A percentile compares a stretch with the other conserved stretches of the same genome.
These are phyloP conservation scores for Boulengeromyrus knoepffleri DNA, from an alignment of 2,113 vertebrate genomes.

Conservation along the genomic window DNA sequence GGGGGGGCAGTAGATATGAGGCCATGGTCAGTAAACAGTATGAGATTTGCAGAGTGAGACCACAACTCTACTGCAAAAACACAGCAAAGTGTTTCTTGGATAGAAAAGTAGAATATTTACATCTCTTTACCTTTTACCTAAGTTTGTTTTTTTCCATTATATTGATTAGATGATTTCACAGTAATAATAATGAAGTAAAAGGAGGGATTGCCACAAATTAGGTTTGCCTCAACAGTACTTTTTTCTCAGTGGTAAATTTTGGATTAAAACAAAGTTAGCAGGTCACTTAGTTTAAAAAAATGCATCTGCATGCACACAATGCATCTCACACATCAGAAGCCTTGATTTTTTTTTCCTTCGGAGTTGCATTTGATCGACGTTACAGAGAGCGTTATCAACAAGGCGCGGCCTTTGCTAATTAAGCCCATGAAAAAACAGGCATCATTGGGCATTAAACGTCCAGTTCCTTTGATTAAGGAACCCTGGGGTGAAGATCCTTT, in stretches of 20 bases:
- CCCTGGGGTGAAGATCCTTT: conserved; percentile 1
- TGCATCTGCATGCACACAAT: neutral
- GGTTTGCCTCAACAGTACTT: neutral
- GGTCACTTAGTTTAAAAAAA: neutral
- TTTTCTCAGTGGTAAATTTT: neutral
- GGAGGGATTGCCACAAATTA: neutral
- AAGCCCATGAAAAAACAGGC: conserved; percentile 5
- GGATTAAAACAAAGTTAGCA: neutral
- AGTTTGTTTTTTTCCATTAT: neutral
- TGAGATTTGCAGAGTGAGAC: neutral
- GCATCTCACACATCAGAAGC: neutral
- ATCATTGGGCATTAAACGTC: neutral
- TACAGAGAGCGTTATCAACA: conserved; percentile 5
- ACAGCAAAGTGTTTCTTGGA: neutral
- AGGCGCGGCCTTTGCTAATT: conserved; percentile 1
- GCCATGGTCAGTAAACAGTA: neutral
- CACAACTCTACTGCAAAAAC: neutral
- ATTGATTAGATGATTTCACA: neutral
- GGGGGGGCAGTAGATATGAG: neutral
- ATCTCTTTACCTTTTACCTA: neutral
- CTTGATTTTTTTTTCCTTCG: neutral
- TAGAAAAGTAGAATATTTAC: neutral
- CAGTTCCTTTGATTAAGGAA: conserved; percentile 11
- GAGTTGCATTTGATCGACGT: conserved; percentile 7
- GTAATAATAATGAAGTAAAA: neutral